A percentile compares a stretch with the other conserved stretches of the same genome.
These are phyloP conservation scores for Cololabis saira DNA, from an alignment of 2,113 vertebrate species.

Conservation along the genomic window DNA sequence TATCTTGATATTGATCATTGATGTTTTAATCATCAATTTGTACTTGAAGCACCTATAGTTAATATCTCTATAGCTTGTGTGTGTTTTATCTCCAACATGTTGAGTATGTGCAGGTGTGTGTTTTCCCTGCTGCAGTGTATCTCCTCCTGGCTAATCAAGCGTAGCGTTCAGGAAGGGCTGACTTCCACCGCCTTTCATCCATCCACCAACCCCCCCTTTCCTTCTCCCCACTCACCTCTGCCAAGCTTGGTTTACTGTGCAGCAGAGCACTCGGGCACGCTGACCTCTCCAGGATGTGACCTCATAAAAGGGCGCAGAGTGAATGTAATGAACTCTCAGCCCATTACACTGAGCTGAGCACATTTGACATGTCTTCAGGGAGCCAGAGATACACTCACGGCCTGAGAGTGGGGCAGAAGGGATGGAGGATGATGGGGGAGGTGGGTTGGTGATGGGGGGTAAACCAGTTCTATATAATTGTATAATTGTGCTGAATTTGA, in stretches of 20 bases:
- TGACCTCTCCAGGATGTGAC: conserved; percentile 77
- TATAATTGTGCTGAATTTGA: conserved; percentile 67
- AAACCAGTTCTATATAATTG: conserved; percentile 63
- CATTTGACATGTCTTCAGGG: conserved; percentile 77
- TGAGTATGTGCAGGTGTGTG: conserved; percentile 21
- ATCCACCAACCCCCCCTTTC: not conserved
- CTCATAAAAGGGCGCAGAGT: conserved; percentile 78
- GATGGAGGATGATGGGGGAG: conserved; percentile 4
- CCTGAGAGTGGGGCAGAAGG: conserved; percentile 30
- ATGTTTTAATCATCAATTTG: too few species aligned
- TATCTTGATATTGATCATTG: too few species aligned
- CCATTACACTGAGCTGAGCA: conserved; percentile 77
- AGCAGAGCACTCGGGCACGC: conserved; percentile 57
- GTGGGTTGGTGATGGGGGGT: conserved; percentile 6
- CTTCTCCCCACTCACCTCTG: conserved; percentile 31
- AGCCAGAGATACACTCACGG: conserved; percentile 55
- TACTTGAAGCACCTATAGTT: too few species aligned
- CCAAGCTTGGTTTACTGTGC: conserved; percentile 70
- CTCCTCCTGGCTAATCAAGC: conserved; percentile 56
- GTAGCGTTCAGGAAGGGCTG: conserved; percentile 33
- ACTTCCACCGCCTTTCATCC: conserved; percentile 34
- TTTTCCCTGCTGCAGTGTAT: conserved; percentile 34
- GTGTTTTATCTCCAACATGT: not conserved
- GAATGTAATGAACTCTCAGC: conserved; percentile 79
- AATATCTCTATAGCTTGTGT: not conserved